Base-by-base conservation (phyloP, 1,140 invertebrate species). In the Tetramorium parvispinum region DNA sequence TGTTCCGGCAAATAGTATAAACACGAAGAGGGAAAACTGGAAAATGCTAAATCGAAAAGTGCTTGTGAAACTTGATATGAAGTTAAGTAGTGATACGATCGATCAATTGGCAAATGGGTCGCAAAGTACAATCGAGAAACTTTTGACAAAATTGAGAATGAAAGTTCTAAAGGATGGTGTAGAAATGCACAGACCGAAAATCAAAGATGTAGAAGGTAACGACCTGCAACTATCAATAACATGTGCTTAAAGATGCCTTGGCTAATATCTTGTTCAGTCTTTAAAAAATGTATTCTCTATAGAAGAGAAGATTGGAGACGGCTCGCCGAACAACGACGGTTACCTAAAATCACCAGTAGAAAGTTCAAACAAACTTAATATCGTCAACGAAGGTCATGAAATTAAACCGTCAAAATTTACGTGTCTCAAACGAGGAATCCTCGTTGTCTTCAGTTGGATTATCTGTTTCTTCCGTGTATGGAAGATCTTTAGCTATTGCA, bases 1-100 rank as follows among this genome's bases (percentile, higher is more conserved):
- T 88, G 96, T 96, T 0, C 95, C 97, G 0, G 94, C 96, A n/a
- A 97, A 96, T 92, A 96, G 96, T 21, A 93, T 96, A 18, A 92
- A 95, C 0, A 92, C 96, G 27, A 97, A 97, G 92, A 89, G 96
- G 40, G 96, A 96, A 57, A 97, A 97, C 87, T 97, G 97, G 97
- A 95, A 96, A 85, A 97, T 96, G 0, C 92, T 97, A 18, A 97
- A 97, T 89, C 95, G 95, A 24, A 97, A 97, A 90, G 96, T 97
- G 10, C 88, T 97, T 4, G 94, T 94, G 70, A 97, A 97, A 89
- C 93, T 97, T 8, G 95, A 95, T 53, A 92, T 97, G 21, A 95
- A 94, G 65, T 86, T 97, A 24, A 96, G 94, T 55, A 94, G 92
- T 27, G 94, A 95, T 1, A 95, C 95, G 0, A 96, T 97, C 88